phyloP scores from a whole-genome alignment of 2,113 vertebrate species.

The Carassius auratus region DNA sequence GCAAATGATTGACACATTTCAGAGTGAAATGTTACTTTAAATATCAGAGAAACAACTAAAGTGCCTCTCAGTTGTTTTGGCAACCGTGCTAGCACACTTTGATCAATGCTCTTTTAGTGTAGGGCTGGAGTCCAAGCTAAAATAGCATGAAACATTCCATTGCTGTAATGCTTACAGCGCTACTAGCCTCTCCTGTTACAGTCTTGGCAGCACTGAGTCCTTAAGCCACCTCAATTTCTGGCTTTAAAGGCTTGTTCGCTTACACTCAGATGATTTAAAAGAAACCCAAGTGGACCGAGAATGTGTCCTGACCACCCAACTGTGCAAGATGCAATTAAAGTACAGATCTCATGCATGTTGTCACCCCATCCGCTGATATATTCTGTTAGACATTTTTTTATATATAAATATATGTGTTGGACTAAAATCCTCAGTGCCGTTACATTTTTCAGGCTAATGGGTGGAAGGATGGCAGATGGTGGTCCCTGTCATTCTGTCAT shows the following conservation, averaged over 20 bases:
- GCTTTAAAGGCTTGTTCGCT: conserved; percentile 23
- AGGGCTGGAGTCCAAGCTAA: conserved; percentile 31
- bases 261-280: conserved; percentile 36
- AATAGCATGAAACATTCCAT: conserved; percentile 24
- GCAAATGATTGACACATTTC: background rate
- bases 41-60: background rate
- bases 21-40: background rate
- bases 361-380: conserved; percentile 67
- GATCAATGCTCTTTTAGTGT: conserved; percentile 26
- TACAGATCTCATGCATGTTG: conserved; percentile 66
- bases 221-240: conserved; percentile 13
- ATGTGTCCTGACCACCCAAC: conserved; percentile 17
- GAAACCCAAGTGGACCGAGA: conserved; percentile 13
- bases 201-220: conserved; percentile 10
- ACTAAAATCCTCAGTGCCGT: conserved; percentile 58
- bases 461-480: conserved; percentile 77
- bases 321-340: conserved; percentile 60
- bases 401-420: conserved; percentile 68
- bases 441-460: conserved; percentile 80
- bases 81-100: conserved; percentile 35
- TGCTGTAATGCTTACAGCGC: background rate
- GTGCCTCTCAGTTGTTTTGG: conserved; percentile 1
- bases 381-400: conserved; percentile 46
- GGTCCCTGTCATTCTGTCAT: conserved; percentile 75
- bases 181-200: conserved; percentile 34